phyloP scores from a whole-genome alignment of 2,888 invertebrate genomes.

The Ferdinandea cuprea region DNA sequence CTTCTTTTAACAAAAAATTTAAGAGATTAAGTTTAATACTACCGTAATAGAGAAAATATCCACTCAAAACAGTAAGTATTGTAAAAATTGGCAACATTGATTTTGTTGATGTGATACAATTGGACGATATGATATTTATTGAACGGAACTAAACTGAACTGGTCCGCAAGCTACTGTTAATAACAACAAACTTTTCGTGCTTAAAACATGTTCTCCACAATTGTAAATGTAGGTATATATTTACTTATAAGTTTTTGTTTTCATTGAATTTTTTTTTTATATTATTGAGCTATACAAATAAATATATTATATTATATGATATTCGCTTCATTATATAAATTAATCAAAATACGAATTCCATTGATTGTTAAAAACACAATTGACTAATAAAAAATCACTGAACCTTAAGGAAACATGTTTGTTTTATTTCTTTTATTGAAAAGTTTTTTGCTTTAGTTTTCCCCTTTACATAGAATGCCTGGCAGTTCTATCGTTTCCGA shows the following conservation, averaged over 20 bases:
- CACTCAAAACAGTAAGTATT: constrained; percentile 65
- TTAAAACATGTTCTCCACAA: constrained; percentile 56
- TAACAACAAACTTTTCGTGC: constrained; percentile 51
- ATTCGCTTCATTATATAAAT: constrained; percentile 47
- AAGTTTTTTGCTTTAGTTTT: too few species aligned
- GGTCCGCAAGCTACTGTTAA: constrained; percentile 59
- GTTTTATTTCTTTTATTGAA: background rate
- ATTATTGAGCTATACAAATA: constrained; percentile 39
- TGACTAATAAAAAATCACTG: constrained; percentile 62
- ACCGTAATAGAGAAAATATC: constrained; percentile 32
- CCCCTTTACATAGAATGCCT: too few species aligned
- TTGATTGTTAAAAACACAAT: constrained; percentile 61
- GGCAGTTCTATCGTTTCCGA: too few species aligned
- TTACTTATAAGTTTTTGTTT: constrained; percentile 57
- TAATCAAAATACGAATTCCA: constrained; percentile 60
- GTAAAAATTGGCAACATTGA: constrained; percentile 69
- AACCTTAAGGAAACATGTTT: background rate
- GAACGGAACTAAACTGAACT: constrained; percentile 58
- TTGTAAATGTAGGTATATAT: constrained; percentile 65
- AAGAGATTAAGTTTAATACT: constrained; percentile 85
- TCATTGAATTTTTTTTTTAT: background rate
- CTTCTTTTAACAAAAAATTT: constrained; percentile 93
- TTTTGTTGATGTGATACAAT: constrained; percentile 70
- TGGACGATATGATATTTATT: constrained; percentile 69
- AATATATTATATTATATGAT: constrained; percentile 44